These are phyloP conservation scores for Promerops cafer DNA, from an alignment of 2,113 vertebrate species.

Conservation along the genomic window DNA sequence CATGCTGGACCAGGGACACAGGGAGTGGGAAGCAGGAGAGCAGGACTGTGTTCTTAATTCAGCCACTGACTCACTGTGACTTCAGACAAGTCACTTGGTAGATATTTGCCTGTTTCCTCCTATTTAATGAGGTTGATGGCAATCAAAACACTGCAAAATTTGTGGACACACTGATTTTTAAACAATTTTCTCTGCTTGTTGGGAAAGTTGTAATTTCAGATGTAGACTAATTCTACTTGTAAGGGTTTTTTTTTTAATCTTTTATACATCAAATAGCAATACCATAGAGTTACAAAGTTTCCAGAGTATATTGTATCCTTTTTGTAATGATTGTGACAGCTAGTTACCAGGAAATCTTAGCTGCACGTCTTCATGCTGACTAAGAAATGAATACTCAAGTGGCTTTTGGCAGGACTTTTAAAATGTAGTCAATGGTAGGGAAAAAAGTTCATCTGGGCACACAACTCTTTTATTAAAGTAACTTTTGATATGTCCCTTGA, in stretches of 20 bases:
- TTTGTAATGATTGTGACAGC: not conserved
- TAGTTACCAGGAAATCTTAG: not conserved
- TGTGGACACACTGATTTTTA: not conserved
- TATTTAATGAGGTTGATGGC: not conserved
- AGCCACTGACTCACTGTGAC: not conserved
- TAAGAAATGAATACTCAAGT: not conserved
- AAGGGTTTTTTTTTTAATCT: not conserved
- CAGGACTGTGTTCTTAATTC: not conserved
- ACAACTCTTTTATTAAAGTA: not conserved
- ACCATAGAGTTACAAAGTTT: not conserved
- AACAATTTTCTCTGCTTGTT: not conserved
- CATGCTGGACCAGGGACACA: not conserved
- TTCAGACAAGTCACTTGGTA: not conserved
- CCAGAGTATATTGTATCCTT: not conserved
- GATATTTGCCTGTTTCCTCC: not conserved
- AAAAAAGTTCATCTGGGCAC: not conserved
- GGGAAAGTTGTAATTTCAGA: not conserved
- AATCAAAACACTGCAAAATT: not conserved
- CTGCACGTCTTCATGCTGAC: not conserved
- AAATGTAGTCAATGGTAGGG: not conserved
- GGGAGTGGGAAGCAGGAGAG: not conserved
- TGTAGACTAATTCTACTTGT: not conserved
- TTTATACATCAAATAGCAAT: not conserved
- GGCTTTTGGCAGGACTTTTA: not conserved
- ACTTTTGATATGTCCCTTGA: not conserved